Evolutionary conservation across 1,140 invertebrate species (phyloP).

Genomic region (Listronotus bonariensis): DNA sequence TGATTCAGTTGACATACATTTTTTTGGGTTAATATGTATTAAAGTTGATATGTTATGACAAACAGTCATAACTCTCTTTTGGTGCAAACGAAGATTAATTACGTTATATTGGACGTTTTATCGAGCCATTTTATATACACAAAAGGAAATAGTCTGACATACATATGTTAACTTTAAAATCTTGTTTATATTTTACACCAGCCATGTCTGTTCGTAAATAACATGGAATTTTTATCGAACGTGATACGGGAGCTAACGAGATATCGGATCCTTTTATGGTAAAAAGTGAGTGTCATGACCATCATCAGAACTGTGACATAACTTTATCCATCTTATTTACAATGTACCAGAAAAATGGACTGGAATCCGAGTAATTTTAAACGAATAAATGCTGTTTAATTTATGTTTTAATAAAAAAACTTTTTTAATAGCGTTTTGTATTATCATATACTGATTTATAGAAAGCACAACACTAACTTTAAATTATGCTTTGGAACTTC

Average conservation of each 20-base stretch:
- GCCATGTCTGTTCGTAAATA: constrained; percentile 14
- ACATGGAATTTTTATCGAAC: constrained; percentile 20
- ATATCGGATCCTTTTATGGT: constrained; percentile 4
- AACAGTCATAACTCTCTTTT: constrained; percentile 19
- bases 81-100: constrained; percentile 23
- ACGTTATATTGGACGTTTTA: constrained; percentile 19
- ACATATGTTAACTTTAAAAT: constrained; percentile 20
- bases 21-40: too few species aligned
- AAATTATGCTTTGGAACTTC: too few species aligned
- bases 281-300: neutral
- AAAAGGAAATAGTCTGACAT: constrained; percentile 30
- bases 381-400: too few species aligned
- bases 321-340: too few species aligned
- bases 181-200: constrained; percentile 19
- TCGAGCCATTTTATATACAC: constrained; percentile 21
- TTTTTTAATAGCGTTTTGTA: too few species aligned
- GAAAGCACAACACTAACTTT: too few species aligned
- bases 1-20: too few species aligned
- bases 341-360: too few species aligned
- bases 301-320: neutral
- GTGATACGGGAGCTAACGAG: constrained; percentile 16
- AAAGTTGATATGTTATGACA: constrained; percentile 1
- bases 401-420: too few species aligned
- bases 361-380: too few species aligned
- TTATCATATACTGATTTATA: too few species aligned